Base-by-base conservation (phyloP, 1,140 invertebrate genomes). In the Drosophila rhopaloa region DNA sequence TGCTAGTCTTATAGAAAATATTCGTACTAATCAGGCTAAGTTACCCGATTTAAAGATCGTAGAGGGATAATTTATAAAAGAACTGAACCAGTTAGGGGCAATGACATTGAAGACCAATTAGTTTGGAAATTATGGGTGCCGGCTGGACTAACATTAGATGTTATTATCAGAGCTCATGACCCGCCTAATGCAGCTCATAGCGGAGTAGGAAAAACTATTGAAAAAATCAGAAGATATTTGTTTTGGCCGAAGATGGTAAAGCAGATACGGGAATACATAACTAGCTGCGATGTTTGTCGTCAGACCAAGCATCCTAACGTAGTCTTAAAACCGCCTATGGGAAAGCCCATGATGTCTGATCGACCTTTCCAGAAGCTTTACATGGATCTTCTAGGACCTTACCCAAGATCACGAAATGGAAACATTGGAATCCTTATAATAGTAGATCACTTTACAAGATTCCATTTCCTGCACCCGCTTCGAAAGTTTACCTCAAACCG, bases 21-120 rank as follows among this genome's bases (percentile, higher is more conserved):
- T 56, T 38, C 27, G 16, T 6, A n/a, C 16, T 2, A 66, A 74
- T 35, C 43, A 70, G 51, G 35, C 29, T 13, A 57, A 66, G n/a
- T 60, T 60, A n/a, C 61, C 70, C n/a, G 70, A 65, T 55, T 37
- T 65, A 9, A 58, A 60, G 46, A 47, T 73, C 5, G 24, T 48
- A 48, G 24, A 48, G 46, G 46, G 46, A 48, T 48, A 48, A 48
- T 48, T 24, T 48, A 48, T 48, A 48, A 48, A 27, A 48, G 53
- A 51, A 63, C 53, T 14, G 37, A 59, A 59, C 53, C 53, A 27
- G 37, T 27, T 48, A 24, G 27, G 19, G 47, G 47, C 11, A 48
- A 48, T 48, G 27, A 48, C 6, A n/a, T 24, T 27, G 24, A 27
- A 27, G 47, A 48, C 29, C 13, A 54, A 10, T 35, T 54, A 43